Evolutionary conservation across 2,888 invertebrate genomes (phyloP), one percentile per base, ranked within the genome.

Genomic region (Eristalis arbustorum): DNA sequence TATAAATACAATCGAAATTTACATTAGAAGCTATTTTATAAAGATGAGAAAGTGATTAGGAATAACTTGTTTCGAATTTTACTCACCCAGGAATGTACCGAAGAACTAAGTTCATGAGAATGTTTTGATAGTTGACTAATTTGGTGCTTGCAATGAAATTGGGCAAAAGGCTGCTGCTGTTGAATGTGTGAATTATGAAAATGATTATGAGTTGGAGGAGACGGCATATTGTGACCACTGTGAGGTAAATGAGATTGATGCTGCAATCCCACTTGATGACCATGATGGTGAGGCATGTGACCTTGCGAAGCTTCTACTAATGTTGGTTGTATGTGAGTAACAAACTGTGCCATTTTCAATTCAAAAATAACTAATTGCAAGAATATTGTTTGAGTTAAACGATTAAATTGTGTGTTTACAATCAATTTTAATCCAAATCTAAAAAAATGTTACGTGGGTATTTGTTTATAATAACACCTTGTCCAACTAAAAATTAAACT

Each of bases 241-340:
- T 93, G 93, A 63, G 93, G 93, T 89, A 93, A 90, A 90, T 93
- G 93, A 64, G 92, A 92, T 88, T 91, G 88, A 89, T 93, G 93
- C 88, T 92, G 92, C 71, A 92, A 88, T 84, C 92, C 92, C 79
- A 93, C 92, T 89, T 93, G 93, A 89, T 93, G 93, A 77, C 93
- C 92, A 90, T 94, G 94, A 89, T 94, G 94, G 76, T 94, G 94
- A 68, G 93, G 92, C 89, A 94, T 93, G 91, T 94, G 94, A 89
- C 92, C 92, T 91, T 94, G 94, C 59, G 94, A 93, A 28, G 95
- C 93, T 91, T 94, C 94, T 90, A 94, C 91, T 91, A 94, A 91
- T 31, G 94, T 94, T 49, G 94, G 94, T 90, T 94, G 94, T 89
- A 94, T 94, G 89, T 94, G 94, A 66, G 94, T 94, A 82, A 94